phyloP scores from a whole-genome alignment of 2,113 vertebrate genomes.

The Dicentrarchus labrax region DNA sequence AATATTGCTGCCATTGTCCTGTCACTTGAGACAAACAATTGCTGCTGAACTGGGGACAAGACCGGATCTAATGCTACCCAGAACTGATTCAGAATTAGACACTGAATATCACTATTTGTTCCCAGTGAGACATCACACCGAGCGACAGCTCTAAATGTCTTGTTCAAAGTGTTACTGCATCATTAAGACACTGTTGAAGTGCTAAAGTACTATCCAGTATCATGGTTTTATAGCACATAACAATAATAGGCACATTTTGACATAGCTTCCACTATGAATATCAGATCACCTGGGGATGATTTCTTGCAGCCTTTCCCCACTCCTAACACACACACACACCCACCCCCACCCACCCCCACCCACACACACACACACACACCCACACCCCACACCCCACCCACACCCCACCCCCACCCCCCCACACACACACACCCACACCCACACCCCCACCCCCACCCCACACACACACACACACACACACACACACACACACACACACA shows the following conservation, averaged over 20 bases:
- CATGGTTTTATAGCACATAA: neutral
- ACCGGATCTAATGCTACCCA: neutral
- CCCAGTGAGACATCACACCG: constrained; percentile 26
- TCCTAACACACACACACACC: too few species aligned
- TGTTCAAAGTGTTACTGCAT: constrained; percentile 29
- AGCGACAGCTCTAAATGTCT: constrained; percentile 26
- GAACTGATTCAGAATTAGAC: constrained; percentile 42
- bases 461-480: too few species aligned
- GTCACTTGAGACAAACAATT: constrained; percentile 13
- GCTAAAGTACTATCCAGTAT: neutral
- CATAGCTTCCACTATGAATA: constrained; percentile 22
- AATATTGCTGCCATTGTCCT: neutral
- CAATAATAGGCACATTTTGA: neutral
- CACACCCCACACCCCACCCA: too few species aligned
- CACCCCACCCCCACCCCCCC: too few species aligned
- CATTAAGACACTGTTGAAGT: constrained; percentile 18
- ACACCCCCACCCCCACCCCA: too few species aligned
- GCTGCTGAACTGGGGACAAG: neutral
- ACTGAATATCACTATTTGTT: constrained; percentile 33
- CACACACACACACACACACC: too few species aligned
- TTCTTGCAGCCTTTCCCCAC: neutral
- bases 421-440: too few species aligned
- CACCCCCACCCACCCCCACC: too few species aligned
- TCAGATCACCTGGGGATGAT: constrained; percentile 23
- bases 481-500: too few species aligned